A percentile compares a stretch with the other conserved stretches of the same genome.
phyloP scores from a whole-genome alignment of 2,797 vertebrate species.

The Schizopygopsis malacanthus region DNA sequence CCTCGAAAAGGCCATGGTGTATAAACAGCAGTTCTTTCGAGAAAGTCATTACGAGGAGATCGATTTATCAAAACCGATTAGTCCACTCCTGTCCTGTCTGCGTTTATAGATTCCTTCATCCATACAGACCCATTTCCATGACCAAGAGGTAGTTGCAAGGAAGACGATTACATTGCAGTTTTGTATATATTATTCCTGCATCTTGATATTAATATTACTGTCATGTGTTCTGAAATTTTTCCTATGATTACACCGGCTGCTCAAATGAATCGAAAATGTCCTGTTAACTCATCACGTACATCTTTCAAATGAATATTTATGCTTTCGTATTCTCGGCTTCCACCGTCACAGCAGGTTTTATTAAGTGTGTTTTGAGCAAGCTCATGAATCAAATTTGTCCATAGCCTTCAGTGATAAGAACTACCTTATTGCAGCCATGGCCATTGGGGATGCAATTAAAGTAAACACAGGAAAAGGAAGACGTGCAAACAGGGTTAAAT shows the following conservation, averaged over 20 bases:
- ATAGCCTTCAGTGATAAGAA: constrained; percentile 55
- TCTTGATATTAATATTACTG: constrained; percentile 45
- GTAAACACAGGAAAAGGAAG: constrained; percentile 72
- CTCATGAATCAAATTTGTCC: constrained; percentile 42
- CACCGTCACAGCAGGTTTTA: constrained; percentile 1
- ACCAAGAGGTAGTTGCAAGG: not conserved
- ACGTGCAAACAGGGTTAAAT: constrained; percentile 62
- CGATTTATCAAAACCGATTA: constrained; percentile 73
- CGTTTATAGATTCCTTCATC: constrained; percentile 58
- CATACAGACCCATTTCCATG: constrained; percentile 52
- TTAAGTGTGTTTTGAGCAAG: constrained; percentile 30
- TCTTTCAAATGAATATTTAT: constrained; percentile 38
- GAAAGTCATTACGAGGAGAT: constrained; percentile 68
- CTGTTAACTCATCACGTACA: constrained; percentile 6
- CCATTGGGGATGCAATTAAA: constrained; percentile 66
- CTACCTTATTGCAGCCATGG: constrained; percentile 46
- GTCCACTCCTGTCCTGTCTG: constrained; percentile 53
- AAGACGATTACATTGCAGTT: constrained; percentile 37
- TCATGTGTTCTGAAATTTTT: constrained; percentile 9
- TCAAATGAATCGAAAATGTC: constrained; percentile 1
- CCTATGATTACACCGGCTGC: constrained; percentile 24
- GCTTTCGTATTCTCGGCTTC: not conserved
- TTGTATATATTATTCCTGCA: constrained; percentile 24
- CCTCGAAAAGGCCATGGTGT: constrained; percentile 52
- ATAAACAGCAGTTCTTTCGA: constrained; percentile 66